Percentiles rank a stretch among this genome's conserved stretches.
phyloP scores from a whole-genome alignment of 2,888 invertebrate genomes.

The Galerucella nymphaeae region DNA sequence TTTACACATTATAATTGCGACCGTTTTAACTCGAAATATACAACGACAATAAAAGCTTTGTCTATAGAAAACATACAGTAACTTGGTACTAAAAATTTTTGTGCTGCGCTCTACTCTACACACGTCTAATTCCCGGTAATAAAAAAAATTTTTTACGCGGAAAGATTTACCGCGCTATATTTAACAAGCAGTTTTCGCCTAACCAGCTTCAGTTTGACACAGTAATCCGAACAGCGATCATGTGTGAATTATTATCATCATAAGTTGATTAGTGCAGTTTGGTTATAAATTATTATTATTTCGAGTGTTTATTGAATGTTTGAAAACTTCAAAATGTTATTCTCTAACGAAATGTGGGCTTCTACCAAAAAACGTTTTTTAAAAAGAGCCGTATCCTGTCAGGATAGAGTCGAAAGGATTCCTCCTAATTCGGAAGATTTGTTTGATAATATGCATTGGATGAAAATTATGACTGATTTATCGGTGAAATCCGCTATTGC shows the following conservation, averaged over 20 bases:
- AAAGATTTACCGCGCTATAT: constrained; percentile 4
- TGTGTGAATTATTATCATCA: not conserved
- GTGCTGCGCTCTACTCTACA: not conserved
- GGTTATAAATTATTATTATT: too few species aligned
- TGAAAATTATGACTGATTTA: constrained; percentile 63
- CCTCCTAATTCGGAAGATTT: constrained; percentile 62
- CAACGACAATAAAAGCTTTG: constrained; percentile 1
- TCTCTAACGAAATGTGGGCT: constrained; percentile 54
- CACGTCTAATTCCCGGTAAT: constrained; percentile 3
- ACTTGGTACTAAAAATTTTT: not conserved
- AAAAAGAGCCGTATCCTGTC: constrained; percentile 55
- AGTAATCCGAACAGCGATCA: not conserved
- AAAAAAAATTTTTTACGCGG: constrained; percentile 19
- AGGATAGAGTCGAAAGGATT: constrained; percentile 57
- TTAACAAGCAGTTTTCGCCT: not conserved
- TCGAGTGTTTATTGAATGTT: not conserved
- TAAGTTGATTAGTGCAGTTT: not conserved
- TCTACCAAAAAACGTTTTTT: constrained; percentile 54
- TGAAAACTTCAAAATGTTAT: constrained; percentile 51
- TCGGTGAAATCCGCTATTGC: constrained; percentile 62
- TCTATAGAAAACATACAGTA: not conserved
- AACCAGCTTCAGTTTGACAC: constrained; percentile 1
- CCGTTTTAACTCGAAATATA: not conserved
- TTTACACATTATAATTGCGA: not conserved
- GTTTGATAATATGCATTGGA: constrained; percentile 61